phyloP scores from a whole-genome alignment of 2,797 vertebrate genomes.

The Paratrypauchen microcephalus region DNA sequence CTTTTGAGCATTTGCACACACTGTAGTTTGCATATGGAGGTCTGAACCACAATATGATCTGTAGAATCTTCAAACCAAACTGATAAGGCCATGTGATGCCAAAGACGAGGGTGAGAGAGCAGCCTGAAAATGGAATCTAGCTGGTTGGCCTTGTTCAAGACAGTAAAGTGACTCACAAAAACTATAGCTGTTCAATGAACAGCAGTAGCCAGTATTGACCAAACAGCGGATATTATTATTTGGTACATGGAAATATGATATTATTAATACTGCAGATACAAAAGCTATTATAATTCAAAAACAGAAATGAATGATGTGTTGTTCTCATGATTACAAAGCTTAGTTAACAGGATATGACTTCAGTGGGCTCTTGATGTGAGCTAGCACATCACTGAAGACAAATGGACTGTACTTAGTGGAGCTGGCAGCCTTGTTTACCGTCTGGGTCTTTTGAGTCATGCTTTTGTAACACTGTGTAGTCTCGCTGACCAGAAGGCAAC shows the following conservation, averaged over 20 bases:
- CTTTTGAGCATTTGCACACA: background rate
- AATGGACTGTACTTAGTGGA: constrained; percentile 28
- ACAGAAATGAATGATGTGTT: background rate
- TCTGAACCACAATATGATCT: background rate
- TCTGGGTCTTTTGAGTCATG: constrained; percentile 27
- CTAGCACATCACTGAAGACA: constrained; percentile 23
- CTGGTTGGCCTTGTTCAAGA: constrained; percentile 42
- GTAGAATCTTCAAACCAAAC: constrained; percentile 24
- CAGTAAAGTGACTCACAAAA: constrained; percentile 33
- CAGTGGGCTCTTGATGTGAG: background rate
- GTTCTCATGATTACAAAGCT: background rate
- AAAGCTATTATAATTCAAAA: background rate
- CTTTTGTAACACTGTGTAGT: constrained; percentile 35
- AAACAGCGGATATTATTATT: background rate
- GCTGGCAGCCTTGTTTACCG: constrained; percentile 23
- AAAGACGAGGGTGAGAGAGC: constrained; percentile 45
- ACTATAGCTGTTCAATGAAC: background rate
- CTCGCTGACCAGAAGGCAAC: constrained; percentile 38
- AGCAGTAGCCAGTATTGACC: background rate
- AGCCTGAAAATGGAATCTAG: constrained; percentile 50
- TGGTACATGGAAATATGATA: background rate
- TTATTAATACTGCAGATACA: background rate
- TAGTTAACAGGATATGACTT: constrained; percentile 20
- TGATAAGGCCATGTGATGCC: constrained; percentile 46
- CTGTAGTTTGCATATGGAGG: background rate